These are phyloP conservation scores for Polydrusus tereticollis DNA, from an alignment of 2,888 invertebrate genomes.

Conservation along the genomic window DNA sequence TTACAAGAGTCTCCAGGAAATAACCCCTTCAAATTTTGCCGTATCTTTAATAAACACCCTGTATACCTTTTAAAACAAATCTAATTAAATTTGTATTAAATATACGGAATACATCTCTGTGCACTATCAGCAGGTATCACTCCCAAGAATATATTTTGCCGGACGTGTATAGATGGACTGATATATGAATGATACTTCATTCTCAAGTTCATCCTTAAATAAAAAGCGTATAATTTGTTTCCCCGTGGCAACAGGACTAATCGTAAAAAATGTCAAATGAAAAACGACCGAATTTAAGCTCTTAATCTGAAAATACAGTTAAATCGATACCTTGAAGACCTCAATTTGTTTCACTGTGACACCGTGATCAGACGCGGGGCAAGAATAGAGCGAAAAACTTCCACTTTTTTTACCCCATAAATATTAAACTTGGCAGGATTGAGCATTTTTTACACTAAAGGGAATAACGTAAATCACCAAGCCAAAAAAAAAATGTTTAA, in stretches of 20 bases:
- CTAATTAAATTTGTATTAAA: no score
- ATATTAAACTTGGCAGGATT: slow-evolving; percentile 38
- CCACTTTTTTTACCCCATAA: slow-evolving; percentile 37
- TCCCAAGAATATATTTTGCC: background rate
- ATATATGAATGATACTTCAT: background rate
- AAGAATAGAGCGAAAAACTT: slow-evolving; percentile 33
- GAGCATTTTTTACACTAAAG: slow-evolving; percentile 25
- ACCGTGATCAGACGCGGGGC: slow-evolving; percentile 15
- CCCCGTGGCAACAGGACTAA: background rate
- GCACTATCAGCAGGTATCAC: background rate
- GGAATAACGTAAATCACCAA: slow-evolving; percentile 30
- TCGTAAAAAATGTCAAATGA: slow-evolving; percentile 15
- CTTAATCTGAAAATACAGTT: slow-evolving; percentile 37
- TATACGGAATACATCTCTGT: no score
- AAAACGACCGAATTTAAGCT: slow-evolving; percentile 20
- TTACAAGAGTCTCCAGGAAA: no score
- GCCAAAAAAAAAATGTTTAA: slow-evolving; percentile 32
- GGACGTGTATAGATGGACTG: background rate
- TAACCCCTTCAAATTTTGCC: no score
- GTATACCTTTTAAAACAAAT: no score
- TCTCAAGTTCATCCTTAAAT: background rate
- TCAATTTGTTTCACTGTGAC: slow-evolving; percentile 40
- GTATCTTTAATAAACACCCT: no score
- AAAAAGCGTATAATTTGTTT: background rate
- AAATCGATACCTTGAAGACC: slow-evolving; percentile 35